These are phyloP conservation scores for Diabrotica virgifera DNA, from an alignment of 1,140 invertebrate genomes.

Conservation along the genomic window DNA sequence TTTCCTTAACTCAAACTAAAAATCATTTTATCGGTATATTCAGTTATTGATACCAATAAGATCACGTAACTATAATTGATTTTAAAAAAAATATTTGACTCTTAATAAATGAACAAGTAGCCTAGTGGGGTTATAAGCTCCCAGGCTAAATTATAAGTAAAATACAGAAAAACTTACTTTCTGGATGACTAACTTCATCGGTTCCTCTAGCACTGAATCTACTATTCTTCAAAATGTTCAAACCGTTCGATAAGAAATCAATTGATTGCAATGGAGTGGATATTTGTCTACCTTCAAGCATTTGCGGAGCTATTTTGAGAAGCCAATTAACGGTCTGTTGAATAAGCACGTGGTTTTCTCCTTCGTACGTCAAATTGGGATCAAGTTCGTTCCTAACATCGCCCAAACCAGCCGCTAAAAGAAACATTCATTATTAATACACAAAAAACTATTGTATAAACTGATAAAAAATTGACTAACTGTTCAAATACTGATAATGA, in stretches of 20 bases:
- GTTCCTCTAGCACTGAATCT: conserved; percentile 51
- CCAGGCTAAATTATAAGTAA: too few relatives aligned
- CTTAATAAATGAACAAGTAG: too few relatives aligned
- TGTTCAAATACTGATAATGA: too few relatives aligned
- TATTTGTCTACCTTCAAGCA: conserved; percentile 48
- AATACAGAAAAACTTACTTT: conserved; percentile 54
- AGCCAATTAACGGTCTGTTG: conserved; percentile 94
- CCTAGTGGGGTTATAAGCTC: too few relatives aligned
- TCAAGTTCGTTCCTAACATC: conserved; percentile 85
- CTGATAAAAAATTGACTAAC: too few relatives aligned
- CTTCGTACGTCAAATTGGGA: conserved; percentile 92
- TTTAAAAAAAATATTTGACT: too few relatives aligned
- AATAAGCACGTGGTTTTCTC: conserved; percentile 92
- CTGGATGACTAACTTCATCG: conserved; percentile 51
- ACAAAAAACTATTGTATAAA: too few relatives aligned
- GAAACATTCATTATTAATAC: background rate
- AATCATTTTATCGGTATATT: too few relatives aligned
- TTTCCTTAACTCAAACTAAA: too few relatives aligned
- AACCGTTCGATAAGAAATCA: conserved; percentile 59
- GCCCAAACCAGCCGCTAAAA: conserved; percentile 71
- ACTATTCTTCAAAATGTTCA: conserved; percentile 53
- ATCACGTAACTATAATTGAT: too few relatives aligned
- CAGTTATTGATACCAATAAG: too few relatives aligned
- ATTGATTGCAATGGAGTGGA: conserved; percentile 62
- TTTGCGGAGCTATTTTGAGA: conserved; percentile 60